Evolutionary conservation across 2,888 invertebrate species (phyloP), one percentile per base, ranked within the genome.

Genomic region (Ochropleura leucogaster): DNA sequence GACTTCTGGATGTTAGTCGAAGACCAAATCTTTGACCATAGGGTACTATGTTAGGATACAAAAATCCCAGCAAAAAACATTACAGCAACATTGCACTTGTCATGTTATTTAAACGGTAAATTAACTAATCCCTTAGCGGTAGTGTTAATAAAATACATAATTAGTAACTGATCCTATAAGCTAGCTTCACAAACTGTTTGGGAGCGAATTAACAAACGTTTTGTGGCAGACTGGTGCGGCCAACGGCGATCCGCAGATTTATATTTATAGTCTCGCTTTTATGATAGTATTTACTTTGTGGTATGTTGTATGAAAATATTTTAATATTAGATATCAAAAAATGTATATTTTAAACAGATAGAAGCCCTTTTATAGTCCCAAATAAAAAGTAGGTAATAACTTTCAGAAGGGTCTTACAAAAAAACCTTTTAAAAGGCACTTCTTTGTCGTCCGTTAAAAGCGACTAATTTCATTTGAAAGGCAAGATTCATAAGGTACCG

Each of bases 101-200:
- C 30, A 30, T 12, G 1, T 49, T 49, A 44, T 46, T 18, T 5
- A 4, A 20, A 8, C 20, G 20, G 44, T 59, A 3, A 51, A 59
- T 68, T 46, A 18, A 51, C 51, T 60, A 47, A 78, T 53, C 4
- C 47, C 18, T 40, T 20, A n/a, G 8, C 1, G 20, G n/a, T 30
- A 14, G n/a, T 44, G 46, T 72, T 59, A 46, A 53, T 78, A 65
- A 78, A 66, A 68, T 72, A 79, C 30, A 12, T 59, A 57, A 72
- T 80, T 57, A 72, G 42, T 59, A 46, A n/a, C 20, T 20, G 40
- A 64, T 47, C 49, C 53, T 47, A n/a, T 44, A 47, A 62, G 40
- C 70, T 55, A 60, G 51, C 53, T n/a, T 57, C 44, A 10, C 55
- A 18, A 69, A 59, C 57, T 30, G 40, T 67, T 62, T 63, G 16